phyloP scores from a whole-genome alignment of 1,140 invertebrate genomes.

The Calliphora vicina region DNA sequence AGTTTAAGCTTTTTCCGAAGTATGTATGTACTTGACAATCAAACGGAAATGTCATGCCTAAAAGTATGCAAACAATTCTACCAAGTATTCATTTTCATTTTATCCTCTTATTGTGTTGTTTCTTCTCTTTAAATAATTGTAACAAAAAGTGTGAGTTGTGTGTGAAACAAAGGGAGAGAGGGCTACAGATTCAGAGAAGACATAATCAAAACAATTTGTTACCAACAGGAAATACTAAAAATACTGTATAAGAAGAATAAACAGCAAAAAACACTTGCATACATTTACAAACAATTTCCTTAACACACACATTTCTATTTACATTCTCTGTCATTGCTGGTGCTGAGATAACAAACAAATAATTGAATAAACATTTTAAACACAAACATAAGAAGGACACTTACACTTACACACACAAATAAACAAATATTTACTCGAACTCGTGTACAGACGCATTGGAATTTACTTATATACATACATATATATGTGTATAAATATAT shows the following conservation, averaged over 20 bases:
- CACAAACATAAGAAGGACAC: neutral
- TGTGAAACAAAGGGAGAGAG: neutral
- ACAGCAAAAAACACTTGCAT: neutral
- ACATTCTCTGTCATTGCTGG: neutral
- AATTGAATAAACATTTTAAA: constrained; percentile 6
- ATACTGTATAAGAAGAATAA: neutral
- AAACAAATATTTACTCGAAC: neutral
- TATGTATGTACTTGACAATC: neutral
- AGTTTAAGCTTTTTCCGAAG: neutral
- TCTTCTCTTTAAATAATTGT: neutral
- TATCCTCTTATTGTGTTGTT: constrained; percentile 10
- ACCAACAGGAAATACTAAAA: constrained; percentile 9
- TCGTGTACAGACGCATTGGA: too few relatives aligned
- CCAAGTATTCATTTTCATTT: constrained; percentile 2
- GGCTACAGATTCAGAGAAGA: neutral
- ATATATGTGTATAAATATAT: too few relatives aligned
- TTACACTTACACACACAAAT: neutral
- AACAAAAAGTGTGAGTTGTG: neutral
- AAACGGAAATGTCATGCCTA: constrained; percentile 4
- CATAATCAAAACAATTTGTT: constrained; percentile 14
- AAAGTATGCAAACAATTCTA: constrained; percentile 6
- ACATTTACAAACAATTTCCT: constrained; percentile 16
- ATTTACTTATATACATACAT: too few relatives aligned
- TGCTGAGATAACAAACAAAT: constrained; percentile 7
- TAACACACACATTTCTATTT: neutral